These are phyloP conservation scores for Pogonocichla stellata DNA, from an alignment of 2,113 vertebrate species.

Conservation along the genomic window DNA sequence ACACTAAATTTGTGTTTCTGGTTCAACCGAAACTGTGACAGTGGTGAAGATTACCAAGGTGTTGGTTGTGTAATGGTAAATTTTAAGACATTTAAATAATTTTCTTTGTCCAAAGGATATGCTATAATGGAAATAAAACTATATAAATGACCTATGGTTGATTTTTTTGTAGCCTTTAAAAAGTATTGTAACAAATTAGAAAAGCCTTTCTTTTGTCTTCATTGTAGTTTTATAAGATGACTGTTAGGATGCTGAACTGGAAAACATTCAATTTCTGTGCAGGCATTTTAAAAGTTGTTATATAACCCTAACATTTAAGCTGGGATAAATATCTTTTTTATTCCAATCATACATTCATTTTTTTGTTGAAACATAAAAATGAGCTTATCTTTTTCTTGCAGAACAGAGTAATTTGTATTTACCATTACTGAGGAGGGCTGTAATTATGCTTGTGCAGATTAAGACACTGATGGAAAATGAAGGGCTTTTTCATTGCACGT, in stretches of 20 bases:
- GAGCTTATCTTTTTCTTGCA: slow-evolving; percentile 73
- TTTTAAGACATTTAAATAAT: neutral
- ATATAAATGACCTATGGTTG: neutral
- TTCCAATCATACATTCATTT: neutral
- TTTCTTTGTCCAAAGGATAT: neutral
- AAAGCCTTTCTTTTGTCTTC: neutral
- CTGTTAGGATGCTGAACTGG: neutral
- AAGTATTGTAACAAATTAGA: neutral
- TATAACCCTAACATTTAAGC: neutral
- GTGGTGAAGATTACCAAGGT: slow-evolving; percentile 21
- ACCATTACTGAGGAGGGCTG: slow-evolving; percentile 49
- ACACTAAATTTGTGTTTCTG: too few relatives aligned
- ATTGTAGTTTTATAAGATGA: neutral
- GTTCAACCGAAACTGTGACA: too few relatives aligned
- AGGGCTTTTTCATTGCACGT: slow-evolving; percentile 25
- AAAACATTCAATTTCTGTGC: neutral
- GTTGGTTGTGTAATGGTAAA: neutral
- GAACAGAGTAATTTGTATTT: slow-evolving; percentile 56
- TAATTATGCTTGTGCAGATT: slow-evolving; percentile 66
- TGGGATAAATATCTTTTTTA: slow-evolving; percentile 9
- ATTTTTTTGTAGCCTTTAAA: neutral
- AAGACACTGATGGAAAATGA: slow-evolving; percentile 65
- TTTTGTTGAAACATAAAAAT: slow-evolving; percentile 51
- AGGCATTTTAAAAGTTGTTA: slow-evolving; percentile 13
- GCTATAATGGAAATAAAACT: neutral